Evolutionary conservation across 2,797 vertebrate genomes (phyloP).

Genomic region (Gouania willdenowi): DNA sequence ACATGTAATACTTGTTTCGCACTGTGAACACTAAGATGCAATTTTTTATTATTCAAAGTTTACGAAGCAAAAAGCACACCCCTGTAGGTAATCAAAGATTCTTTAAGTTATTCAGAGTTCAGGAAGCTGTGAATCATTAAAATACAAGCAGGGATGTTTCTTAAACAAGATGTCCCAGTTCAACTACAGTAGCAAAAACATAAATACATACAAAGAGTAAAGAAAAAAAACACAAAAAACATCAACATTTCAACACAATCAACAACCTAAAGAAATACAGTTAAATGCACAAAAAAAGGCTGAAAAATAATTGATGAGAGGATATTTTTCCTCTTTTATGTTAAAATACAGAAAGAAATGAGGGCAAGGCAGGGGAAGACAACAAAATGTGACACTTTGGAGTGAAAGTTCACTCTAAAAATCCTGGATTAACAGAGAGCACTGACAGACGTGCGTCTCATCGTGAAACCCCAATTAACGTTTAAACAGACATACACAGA

Average conservation of each 20-base stretch:
- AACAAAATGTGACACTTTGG: too few relatives aligned
- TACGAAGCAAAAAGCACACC: too few relatives aligned
- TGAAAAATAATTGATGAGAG: slow-evolving; percentile 6
- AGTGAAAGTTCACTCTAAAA: background rate
- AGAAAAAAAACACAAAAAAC: too few relatives aligned
- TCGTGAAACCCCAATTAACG: slow-evolving; percentile 5
- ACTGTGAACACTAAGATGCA: too few relatives aligned
- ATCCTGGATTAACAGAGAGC: slow-evolving; percentile 7
- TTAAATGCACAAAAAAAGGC: background rate
- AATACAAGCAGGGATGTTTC: slow-evolving; percentile 12
- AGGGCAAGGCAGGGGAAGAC: slow-evolving; percentile 1
- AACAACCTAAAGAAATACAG: background rate
- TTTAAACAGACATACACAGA: background rate
- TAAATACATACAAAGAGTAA: too few relatives aligned
- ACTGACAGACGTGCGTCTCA: slow-evolving; percentile 1
- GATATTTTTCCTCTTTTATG: background rate
- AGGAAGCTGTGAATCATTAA: slow-evolving; percentile 19
- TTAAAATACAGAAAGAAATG: slow-evolving; percentile 9
- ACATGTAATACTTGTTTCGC: too few relatives aligned
- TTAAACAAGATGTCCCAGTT: too few relatives aligned
- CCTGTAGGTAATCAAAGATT: too few relatives aligned
- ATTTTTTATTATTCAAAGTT: too few relatives aligned
- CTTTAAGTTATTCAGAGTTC: too few relatives aligned
- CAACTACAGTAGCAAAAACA: too few relatives aligned
- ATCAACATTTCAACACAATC: too few relatives aligned